A percentile compares a stretch with the other conserved stretches of the same genome.
Conservation (phyloP, 2,797 vertebrate genomes). For the Phoxinus dragarum region DNA sequence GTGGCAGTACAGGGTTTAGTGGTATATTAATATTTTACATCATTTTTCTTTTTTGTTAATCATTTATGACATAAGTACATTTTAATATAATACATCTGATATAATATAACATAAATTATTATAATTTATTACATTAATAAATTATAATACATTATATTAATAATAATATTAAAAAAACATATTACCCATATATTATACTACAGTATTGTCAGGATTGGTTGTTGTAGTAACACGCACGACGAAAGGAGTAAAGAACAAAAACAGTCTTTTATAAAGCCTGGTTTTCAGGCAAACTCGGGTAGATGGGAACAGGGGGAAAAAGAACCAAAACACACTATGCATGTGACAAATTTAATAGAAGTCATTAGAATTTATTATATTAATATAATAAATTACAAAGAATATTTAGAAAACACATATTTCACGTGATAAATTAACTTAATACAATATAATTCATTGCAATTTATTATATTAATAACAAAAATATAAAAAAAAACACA, state of each 20-base stretch:
- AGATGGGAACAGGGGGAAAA: not conserved
- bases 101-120: not conserved
- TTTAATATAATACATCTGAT: not conserved
- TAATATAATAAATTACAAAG: not conserved
- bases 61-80: not conserved
- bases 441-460: not conserved
- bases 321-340: not conserved
- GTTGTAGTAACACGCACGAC: not conserved
- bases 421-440: not conserved
- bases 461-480: not conserved
- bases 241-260: not conserved
- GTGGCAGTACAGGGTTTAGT: not conserved
- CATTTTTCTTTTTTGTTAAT: not conserved
- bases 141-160: not conserved
- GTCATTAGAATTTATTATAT: not conserved
- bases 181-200: conserved; percentile 11
- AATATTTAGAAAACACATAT: not conserved
- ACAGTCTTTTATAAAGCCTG: not conserved
- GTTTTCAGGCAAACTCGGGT: not conserved
- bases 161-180: conserved; percentile 7
- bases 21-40: not conserved
- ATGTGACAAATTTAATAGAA: not conserved
- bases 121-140: not conserved
- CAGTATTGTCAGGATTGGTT: not conserved
- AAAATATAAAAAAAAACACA: not conserved